Base-by-base conservation (phyloP, 2,113 vertebrate genomes). In the Amia ocellicauda region DNA sequence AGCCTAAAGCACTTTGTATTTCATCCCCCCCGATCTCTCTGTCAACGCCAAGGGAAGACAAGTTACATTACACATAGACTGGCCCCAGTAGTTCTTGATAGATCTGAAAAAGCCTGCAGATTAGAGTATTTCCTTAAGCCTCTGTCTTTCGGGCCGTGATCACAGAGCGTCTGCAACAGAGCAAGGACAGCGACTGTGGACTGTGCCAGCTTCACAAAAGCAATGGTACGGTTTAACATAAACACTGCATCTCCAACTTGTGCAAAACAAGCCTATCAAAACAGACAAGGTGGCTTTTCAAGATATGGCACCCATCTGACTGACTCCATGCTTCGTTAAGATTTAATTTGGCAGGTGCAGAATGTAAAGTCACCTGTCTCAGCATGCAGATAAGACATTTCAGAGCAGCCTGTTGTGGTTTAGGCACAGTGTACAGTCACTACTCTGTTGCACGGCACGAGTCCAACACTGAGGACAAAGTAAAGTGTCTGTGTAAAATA, bases 1-100 rank as follows among this genome's bases (percentile, higher is more conserved):
- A 23, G 14, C 24, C 51, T 23, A 14, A n/a, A 20, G n/a, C 20
- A 47, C 14, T 54, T n/a, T 54, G 19, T 54, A 9, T 3, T 8
- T 22, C 22, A n/a, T n/a, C n/a, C n/a, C 20, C n/a, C 19, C 51
- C 51, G 2, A 22, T 27, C 22, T 22, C 51, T 54, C 4, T 22
- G 24, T 20, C n/a, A 54, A 22, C 22, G 20, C 22, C 51, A 10
- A 27, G 51, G 22, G n/a, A 54, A 27, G 3, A 54, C 51, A 24
- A n/a, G 51, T 54, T 27, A 54, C 20, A 54, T 54, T 54, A 54
- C 51, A 53, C 16, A 53, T 53, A 20, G 51, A 27, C 20, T 27
- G 20, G 51, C 51, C 51, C 22, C 51, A 24, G 20, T 54, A 54
- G 22, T 54, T 54, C 13, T 54, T 24, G 20, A 54, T 22, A 54